These are phyloP conservation scores for Danaus melanippus DNA, from an alignment of 1,140 invertebrate species.

Conservation along the genomic window DNA sequence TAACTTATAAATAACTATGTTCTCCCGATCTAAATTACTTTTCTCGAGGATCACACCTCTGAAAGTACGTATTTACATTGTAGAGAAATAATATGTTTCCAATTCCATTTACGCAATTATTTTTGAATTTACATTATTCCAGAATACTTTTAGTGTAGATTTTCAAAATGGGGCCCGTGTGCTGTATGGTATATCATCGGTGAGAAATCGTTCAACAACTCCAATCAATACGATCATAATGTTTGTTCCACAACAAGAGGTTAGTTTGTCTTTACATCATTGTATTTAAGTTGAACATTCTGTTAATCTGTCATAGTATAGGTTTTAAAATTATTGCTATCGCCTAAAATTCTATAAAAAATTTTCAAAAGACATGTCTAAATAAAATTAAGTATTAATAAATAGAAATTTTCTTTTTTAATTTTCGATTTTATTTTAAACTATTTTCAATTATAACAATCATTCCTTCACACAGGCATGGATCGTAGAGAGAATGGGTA, in stretches of 20 bases:
- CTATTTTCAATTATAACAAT: too few species aligned
- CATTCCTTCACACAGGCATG: slow-evolving; percentile 80
- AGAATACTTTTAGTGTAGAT: slow-evolving; percentile 54
- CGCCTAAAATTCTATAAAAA: too few species aligned
- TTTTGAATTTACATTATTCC: slow-evolving; percentile 31
- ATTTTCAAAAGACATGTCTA: too few species aligned
- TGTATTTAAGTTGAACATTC: too few species aligned
- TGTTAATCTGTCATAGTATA: too few species aligned
- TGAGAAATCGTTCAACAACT: slow-evolving; percentile 76
- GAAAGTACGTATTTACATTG: slow-evolving; percentile 33
- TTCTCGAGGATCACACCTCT: slow-evolving; percentile 45
- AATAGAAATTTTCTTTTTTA: too few species aligned
- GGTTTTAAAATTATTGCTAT: too few species aligned
- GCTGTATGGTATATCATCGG: slow-evolving; percentile 57
- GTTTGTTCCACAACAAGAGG: slow-evolving; percentile 99
- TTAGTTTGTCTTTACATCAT: slow-evolving; percentile 46
- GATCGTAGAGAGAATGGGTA: slow-evolving; percentile 99
- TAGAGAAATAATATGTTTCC: background rate
- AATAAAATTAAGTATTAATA: too few species aligned
- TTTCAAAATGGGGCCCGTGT: slow-evolving; percentile 52
- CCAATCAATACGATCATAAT: slow-evolving; percentile 94
- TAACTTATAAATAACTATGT: slow-evolving; percentile 37
- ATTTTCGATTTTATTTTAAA: too few species aligned
- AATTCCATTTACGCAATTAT: slow-evolving; percentile 1
- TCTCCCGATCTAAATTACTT: slow-evolving; percentile 50